These are phyloP conservation scores for Acleris holmiana DNA, from an alignment of 2,888 invertebrate species.

Conservation along the genomic window DNA sequence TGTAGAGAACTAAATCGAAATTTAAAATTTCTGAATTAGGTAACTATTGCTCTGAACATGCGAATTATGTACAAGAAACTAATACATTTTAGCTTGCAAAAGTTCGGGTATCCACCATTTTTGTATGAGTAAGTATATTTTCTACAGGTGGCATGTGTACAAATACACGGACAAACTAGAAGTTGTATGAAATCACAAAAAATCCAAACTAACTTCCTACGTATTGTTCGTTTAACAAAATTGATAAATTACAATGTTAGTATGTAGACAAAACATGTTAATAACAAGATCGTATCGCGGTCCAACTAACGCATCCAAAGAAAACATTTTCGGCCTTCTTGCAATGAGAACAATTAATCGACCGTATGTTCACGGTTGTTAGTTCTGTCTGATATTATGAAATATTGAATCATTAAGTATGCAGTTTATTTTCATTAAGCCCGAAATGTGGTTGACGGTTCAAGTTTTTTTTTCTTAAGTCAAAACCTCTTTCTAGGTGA, in stretches of 20 bases:
- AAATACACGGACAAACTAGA: background rate
- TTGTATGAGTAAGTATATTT: too few relatives aligned
- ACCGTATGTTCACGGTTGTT: slow-evolving; percentile 23
- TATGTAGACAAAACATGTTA: slow-evolving; percentile 16
- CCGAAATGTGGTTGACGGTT: too few relatives aligned
- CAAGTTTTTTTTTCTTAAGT: too few relatives aligned
- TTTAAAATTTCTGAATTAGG: too few relatives aligned
- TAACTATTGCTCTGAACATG: too few relatives aligned
- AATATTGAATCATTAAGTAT: slow-evolving; percentile 9
- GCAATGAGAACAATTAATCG: slow-evolving; percentile 42
- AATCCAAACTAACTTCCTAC: slow-evolving; percentile 3
- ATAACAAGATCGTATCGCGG: slow-evolving; percentile 60
- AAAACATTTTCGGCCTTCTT: slow-evolving; percentile 59
- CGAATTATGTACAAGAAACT: too few relatives aligned
- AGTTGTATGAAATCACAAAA: background rate
- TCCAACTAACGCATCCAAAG: slow-evolving; percentile 50
- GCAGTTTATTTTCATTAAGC: background rate
- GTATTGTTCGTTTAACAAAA: slow-evolving; percentile 4
- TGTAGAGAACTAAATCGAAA: too few relatives aligned
- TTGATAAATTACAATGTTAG: too few relatives aligned
- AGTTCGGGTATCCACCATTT: too few relatives aligned
- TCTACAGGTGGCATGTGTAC: too few relatives aligned
- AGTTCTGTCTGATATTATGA: slow-evolving; percentile 7
- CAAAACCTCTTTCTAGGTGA: too few relatives aligned
- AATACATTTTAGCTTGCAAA: too few relatives aligned